These are phyloP conservation scores for Cyprinus carpio DNA, from an alignment of 2,113 vertebrate genomes.

Conservation along the genomic window DNA sequence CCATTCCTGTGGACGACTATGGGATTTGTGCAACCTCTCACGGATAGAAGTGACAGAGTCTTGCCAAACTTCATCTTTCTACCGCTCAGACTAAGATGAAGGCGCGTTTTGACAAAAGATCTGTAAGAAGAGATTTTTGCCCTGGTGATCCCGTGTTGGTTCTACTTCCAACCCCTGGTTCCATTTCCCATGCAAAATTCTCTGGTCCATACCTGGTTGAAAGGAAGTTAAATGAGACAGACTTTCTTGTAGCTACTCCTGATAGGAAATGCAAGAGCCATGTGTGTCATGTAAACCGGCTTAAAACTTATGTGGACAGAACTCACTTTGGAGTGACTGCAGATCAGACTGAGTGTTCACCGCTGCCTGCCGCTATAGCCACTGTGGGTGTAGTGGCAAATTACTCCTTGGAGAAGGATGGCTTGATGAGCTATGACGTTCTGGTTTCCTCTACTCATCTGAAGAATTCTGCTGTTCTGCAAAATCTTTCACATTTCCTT, in stretches of 20 bases:
- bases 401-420: too few relatives aligned
- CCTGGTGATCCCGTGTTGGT: neutral
- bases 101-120: neutral
- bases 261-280: neutral
- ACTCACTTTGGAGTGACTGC: neutral
- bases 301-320: neutral
- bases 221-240: neutral
- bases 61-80: neutral
- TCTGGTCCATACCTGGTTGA: neutral
- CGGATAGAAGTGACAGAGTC: too few relatives aligned
- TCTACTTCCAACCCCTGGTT: neutral
- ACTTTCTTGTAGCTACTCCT: neutral
- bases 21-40: too few relatives aligned
- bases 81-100: neutral
- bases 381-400: too few relatives aligned
- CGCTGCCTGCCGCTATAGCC: neutral
- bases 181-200: neutral
- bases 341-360: neutral
- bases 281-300: neutral
- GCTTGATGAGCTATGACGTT: too few relatives aligned
- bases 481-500: too few relatives aligned
- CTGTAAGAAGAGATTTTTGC: neutral
- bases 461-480: too few relatives aligned
- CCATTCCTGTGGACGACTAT: too few relatives aligned
- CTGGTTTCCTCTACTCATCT: too few relatives aligned